Evolutionary conservation across 1,140 invertebrate genomes (phyloP).

Genomic region (Trachelipus rathkii): DNA sequence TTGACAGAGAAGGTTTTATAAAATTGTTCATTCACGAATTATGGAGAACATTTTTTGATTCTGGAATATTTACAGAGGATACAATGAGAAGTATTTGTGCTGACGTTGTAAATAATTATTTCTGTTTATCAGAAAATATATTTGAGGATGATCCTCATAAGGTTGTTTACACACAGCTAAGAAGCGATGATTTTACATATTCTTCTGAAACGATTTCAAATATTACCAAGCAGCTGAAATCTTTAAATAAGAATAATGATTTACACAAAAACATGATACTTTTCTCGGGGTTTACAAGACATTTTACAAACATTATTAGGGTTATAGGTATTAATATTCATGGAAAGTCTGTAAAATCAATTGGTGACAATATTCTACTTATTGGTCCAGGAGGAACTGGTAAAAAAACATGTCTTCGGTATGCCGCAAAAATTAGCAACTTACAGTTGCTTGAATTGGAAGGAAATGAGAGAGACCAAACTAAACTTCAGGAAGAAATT

Average conservation of each 20-base stretch:
- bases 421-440: not conserved
- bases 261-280: not conserved
- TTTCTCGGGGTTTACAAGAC: not conserved
- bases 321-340: not conserved
- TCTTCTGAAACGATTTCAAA: not conserved
- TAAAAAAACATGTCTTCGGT: not conserved
- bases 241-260: no score
- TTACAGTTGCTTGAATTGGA: not conserved
- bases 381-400: not conserved
- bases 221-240: no score
- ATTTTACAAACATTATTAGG: not conserved
- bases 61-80: not conserved
- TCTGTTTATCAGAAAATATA: constrained; percentile 2
- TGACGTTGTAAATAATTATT: not conserved
- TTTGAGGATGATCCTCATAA: not conserved
- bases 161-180: not conserved
- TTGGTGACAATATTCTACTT: not conserved
- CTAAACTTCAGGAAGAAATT: not conserved
- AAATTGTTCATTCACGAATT: not conserved
- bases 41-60: not conserved
- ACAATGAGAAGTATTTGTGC: not conserved
- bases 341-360: not conserved
- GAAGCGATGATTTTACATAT: not conserved
- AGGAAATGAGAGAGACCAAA: not conserved
- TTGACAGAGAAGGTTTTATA: not conserved